Base-by-base conservation (phyloP, 2,888 invertebrate genomes). In the Sclerodermus sp. region DNA sequence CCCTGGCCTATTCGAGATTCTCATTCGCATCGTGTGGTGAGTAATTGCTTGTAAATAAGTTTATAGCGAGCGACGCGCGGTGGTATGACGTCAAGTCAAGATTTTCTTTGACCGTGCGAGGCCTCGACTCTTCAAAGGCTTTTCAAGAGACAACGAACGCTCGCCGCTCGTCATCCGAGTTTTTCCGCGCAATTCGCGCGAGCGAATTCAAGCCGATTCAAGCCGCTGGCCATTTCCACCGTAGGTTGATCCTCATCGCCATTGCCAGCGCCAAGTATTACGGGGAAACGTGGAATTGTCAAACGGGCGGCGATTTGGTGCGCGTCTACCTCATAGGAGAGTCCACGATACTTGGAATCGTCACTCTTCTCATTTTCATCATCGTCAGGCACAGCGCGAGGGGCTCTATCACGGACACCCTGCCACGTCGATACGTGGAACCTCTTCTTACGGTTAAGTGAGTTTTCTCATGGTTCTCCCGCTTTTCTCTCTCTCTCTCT, bases 331-430 rank as follows among this genome's bases (percentile, higher is more conserved):
- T 91, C 47, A 83, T 87, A 64, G 91, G 90, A 29, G 86, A 87
- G 66, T 78, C 88, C 70, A 80, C 82, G 8, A 81, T 89, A 57
- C 84, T 89, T 50, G 83, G 83, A 12, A 73, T 83, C 36, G 83
- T 87, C 47, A 83, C 88, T 71, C 73, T 89, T 59, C 80, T 88
- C 31, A 79, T 88, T 54, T 82, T 86, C 38, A 83, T 83, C 18
- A 80, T 90, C 59, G 86, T 88, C 31, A 86, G 85, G 73, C 84
- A 87, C 63, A 89, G 89, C 59, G 86, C 88, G 10, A 83, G 86
- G 64, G 94, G 94, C 23, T 87, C 90, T 53, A 91, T 93, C 64
- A 87, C 88, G 53, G 88, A 91, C 62, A 84, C 86, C 18, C 82
- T 85, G 47, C 84, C 87, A 5, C 81, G 93, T 60, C 83, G 84